phyloP scores from a whole-genome alignment of 2,888 invertebrate genomes.

The Andrena dorsata region DNA sequence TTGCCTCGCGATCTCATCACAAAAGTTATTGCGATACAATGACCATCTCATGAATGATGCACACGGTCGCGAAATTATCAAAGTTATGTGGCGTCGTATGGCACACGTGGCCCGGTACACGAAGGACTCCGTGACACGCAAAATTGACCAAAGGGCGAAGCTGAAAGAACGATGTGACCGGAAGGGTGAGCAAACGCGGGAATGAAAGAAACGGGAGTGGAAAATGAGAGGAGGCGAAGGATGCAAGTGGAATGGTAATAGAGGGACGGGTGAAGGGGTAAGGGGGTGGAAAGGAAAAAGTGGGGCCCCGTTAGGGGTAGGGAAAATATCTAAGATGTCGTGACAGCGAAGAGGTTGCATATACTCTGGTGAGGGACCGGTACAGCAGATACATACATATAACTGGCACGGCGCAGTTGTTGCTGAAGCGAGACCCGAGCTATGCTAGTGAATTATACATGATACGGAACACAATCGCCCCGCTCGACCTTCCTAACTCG shows the following conservation, averaged over 20 bases:
- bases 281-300: slow-evolving; percentile 18
- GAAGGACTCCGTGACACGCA: slow-evolving; percentile 71
- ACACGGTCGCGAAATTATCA: slow-evolving; percentile 67
- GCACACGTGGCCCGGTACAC: slow-evolving; percentile 52
- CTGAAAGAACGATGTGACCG: slow-evolving; percentile 41
- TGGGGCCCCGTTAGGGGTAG: slow-evolving; percentile 22
- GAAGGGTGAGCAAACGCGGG: slow-evolving; percentile 28
- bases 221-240: slow-evolving; percentile 8
- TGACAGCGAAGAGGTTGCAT: slow-evolving; percentile 72
- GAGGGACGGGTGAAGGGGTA: slow-evolving; percentile 7
- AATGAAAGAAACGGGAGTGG: slow-evolving; percentile 1
- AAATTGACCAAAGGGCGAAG: slow-evolving; percentile 68
- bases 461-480: slow-evolving; percentile 82
- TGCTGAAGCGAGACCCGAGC: slow-evolving; percentile 79
- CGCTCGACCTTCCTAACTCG: slow-evolving; percentile 69
- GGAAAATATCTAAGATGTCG: slow-evolving; percentile 70
- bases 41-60: slow-evolving; percentile 72
- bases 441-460: slow-evolving; percentile 80
- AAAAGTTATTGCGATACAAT: slow-evolving; percentile 74
- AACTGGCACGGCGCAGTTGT: slow-evolving; percentile 75
- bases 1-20: slow-evolving; percentile 65
- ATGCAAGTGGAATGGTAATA: slow-evolving; percentile 7
- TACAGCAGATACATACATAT: slow-evolving; percentile 73
- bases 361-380: slow-evolving; percentile 66
- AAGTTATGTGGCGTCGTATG: slow-evolving; percentile 72